Conservation (phyloP, 2,797 vertebrate genomes). For the Microctenopoma steveboyesi region DNA sequence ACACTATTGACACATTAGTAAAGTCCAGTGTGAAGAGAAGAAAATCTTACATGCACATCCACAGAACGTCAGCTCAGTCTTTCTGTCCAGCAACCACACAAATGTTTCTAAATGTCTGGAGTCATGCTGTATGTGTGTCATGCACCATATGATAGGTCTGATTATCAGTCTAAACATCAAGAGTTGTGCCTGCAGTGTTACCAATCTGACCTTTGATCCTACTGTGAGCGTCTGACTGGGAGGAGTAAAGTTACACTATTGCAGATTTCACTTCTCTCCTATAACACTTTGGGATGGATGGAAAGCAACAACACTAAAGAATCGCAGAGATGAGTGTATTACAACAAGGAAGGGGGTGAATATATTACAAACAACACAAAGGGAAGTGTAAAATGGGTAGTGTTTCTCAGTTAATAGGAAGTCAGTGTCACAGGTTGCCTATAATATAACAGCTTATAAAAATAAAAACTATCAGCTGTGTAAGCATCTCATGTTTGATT, state of each 20-base stretch:
- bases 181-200: conserved; percentile 21
- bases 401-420: background rate
- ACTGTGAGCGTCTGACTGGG: conserved; percentile 6
- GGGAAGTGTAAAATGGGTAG: background rate
- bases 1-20: conserved; percentile 26
- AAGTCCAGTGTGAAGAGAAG: conserved; percentile 16
- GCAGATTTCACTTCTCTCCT: conserved; percentile 9
- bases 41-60: conserved; percentile 16
- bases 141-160: conserved; percentile 4
- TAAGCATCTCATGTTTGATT: background rate
- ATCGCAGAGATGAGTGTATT: background rate
- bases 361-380: background rate
- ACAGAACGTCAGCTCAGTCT: conserved; percentile 16
- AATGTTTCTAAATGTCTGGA: conserved; percentile 1
- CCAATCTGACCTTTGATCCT: conserved; percentile 53
- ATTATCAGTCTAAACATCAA: conserved; percentile 31
- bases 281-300: background rate
- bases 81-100: background rate
- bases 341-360: background rate
- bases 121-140: background rate
- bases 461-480: background rate
- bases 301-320: background rate
- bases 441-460: background rate
- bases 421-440: background rate
- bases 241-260: conserved; percentile 19